These are phyloP conservation scores for Oryzias dopingdopingensis DNA, from an alignment of 2,797 vertebrate species.

Conservation along the genomic window DNA sequence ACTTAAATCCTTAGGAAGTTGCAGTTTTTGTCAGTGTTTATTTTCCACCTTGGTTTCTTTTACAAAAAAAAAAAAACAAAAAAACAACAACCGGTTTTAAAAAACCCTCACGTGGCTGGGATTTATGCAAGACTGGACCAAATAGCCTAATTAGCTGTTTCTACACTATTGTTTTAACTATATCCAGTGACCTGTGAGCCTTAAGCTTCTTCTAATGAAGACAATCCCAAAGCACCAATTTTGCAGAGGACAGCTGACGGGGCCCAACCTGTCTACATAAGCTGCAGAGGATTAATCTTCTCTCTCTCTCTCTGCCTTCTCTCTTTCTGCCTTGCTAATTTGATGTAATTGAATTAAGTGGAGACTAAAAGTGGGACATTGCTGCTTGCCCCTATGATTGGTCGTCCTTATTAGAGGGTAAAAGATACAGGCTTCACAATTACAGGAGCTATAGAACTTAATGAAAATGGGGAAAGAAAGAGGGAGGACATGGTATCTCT, in stretches of 20 bases:
- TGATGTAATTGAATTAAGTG: constrained; percentile 75
- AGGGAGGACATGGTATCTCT: constrained; percentile 7
- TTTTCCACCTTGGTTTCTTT: too few relatives aligned
- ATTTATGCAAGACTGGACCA: constrained; percentile 27
- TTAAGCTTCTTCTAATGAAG: constrained; percentile 68
- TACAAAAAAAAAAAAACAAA: background rate
- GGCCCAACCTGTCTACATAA: constrained; percentile 69
- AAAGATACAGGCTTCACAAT: constrained; percentile 48
- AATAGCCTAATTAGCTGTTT: constrained; percentile 57
- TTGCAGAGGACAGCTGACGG: constrained; percentile 56
- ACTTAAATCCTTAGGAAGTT: background rate
- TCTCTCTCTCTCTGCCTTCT: constrained; percentile 22
- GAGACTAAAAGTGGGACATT: constrained; percentile 64
- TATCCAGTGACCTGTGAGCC: constrained; percentile 63
- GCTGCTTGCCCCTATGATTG: constrained; percentile 58
- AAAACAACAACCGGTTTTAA: constrained; percentile 10
- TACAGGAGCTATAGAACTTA: constrained; percentile 37
- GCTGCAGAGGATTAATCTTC: constrained; percentile 56
- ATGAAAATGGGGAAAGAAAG: constrained; percentile 29
- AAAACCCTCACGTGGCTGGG: constrained; percentile 9
- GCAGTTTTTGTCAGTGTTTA: background rate
- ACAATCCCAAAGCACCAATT: constrained; percentile 59
- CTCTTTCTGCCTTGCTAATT: constrained; percentile 61
- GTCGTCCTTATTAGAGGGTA: constrained; percentile 62
- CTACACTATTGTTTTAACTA: constrained; percentile 59